Base-by-base conservation (phyloP, 2,888 invertebrate genomes). In the Conus canariensis region DNA sequence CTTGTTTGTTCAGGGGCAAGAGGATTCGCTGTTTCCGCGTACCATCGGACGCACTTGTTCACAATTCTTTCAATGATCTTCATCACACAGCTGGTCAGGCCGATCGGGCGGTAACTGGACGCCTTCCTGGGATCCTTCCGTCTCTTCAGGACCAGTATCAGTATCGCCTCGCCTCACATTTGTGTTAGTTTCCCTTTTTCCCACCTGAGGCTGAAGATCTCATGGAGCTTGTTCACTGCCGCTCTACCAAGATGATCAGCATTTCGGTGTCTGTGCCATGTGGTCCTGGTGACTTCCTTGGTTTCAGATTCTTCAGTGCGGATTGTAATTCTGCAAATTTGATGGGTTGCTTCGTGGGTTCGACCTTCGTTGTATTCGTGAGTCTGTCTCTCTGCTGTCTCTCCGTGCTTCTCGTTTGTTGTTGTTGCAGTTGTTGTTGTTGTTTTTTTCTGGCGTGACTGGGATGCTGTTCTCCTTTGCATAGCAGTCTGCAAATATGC, bases 201-300 rank as follows among this genome's bases (percentile, higher is more conserved):
- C 90, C 90, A 90, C 9, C 86, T 30, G 56, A 30, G 10, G 67
- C 82, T 87, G 80, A 77, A 90, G 60, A 86, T 9, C 12, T 80
- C 25, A 60, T 85, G 90, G 7, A 90, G 87, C 22, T 67, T 85
- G 9, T 67, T 22, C 30, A 22, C 30, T 9, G 74, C 77, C 30
- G 2, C 30, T 30, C 30, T 30, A n/a, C 89, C 77, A 12, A 90
- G 70, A 25, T 90, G 8, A 14, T 19, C 19, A 90, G 58, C 89
- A 90, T 85, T 25, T 90, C 89, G 14, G 70, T 74, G 22, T 70
- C 19, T 59, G 30, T 45, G 25, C 30, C 30, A 58, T 90, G 22
- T 70, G 45, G 16, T 59, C 19, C 58, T 30, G 85, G n/a, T 25
- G 19, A 25, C 19, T 56, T 64, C 30, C 25, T 19, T 64, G 70